Conservation (phyloP, 2,113 vertebrate genomes). For the Dipodomys spectabilis region DNA sequence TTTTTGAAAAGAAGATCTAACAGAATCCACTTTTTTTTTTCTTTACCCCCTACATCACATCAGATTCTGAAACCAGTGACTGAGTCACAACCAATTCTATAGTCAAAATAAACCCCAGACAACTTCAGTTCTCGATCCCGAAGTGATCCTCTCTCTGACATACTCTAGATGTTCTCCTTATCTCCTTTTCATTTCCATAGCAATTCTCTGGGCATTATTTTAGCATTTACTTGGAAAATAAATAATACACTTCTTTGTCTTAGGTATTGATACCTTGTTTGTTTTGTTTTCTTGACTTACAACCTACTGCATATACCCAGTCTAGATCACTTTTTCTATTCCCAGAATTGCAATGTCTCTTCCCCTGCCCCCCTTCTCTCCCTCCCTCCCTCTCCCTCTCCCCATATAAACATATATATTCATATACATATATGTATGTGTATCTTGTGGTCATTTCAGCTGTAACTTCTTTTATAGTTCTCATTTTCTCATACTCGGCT, state of each 20-base stretch:
- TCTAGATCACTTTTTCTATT: neutral
- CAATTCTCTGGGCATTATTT: neutral
- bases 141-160: conserved; percentile 21
- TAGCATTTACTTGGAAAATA: neutral
- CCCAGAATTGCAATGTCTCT: neutral
- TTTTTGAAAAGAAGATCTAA: conserved; percentile 55
- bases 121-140: conserved; percentile 41
- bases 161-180: neutral
- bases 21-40: conserved; percentile 36
- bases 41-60: neutral
- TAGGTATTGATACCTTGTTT: neutral
- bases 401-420: no score
- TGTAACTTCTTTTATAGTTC: neutral
- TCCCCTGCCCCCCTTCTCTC: no score
- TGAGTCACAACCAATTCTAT: conserved; percentile 50
- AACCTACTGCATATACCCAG: neutral
- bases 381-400: no score
- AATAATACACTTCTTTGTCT: neutral
- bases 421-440: no score
- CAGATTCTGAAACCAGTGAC: conserved; percentile 59
- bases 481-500: neutral
- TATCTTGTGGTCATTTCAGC: neutral
- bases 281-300: conserved; percentile 9
- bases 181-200: conserved; percentile 12
- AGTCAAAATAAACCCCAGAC: conserved; percentile 25